These are phyloP conservation scores for Drosophila mimetica DNA, from an alignment of 2,888 invertebrate genomes.

Conservation along the genomic window DNA sequence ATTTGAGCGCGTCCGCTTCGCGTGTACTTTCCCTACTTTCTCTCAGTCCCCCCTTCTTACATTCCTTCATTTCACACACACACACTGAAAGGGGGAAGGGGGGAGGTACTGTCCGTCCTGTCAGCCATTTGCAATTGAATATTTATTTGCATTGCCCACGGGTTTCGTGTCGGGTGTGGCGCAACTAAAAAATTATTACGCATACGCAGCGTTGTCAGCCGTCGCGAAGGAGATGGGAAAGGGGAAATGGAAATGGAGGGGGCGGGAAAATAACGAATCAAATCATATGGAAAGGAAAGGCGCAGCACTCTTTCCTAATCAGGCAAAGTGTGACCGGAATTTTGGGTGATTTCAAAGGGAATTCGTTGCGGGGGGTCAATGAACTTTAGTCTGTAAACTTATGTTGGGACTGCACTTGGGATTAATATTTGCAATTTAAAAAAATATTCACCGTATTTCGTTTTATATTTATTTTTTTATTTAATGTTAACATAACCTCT, in stretches of 20 bases:
- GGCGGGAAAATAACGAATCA: background rate
- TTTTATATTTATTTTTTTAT: no score
- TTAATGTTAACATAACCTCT: no score
- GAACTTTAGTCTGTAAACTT: background rate
- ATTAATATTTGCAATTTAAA: no score
- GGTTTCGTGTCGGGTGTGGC: slow-evolving; percentile 46
- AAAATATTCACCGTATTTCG: no score
- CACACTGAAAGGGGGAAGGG: background rate
- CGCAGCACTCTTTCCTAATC: background rate
- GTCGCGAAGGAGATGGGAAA: no score
- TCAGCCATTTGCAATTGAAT: slow-evolving; percentile 65
- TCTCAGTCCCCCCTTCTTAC: background rate
- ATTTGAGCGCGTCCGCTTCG: slow-evolving; percentile 75
- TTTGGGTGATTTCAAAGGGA: background rate
- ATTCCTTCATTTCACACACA: no score
- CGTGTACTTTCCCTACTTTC: slow-evolving; percentile 10
- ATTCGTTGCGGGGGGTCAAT: background rate
- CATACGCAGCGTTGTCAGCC: slow-evolving; percentile 48
- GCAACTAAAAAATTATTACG: slow-evolving; percentile 61
- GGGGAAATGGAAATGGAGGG: no score
- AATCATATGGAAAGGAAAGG: background rate
- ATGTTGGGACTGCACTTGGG: no score
- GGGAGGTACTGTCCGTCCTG: background rate
- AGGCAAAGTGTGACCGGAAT: slow-evolving; percentile 4
- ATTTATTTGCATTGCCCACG: slow-evolving; percentile 55